These are phyloP conservation scores for Danaus chrysippus DNA, from an alignment of 2,888 invertebrate species.

Conservation along the genomic window DNA sequence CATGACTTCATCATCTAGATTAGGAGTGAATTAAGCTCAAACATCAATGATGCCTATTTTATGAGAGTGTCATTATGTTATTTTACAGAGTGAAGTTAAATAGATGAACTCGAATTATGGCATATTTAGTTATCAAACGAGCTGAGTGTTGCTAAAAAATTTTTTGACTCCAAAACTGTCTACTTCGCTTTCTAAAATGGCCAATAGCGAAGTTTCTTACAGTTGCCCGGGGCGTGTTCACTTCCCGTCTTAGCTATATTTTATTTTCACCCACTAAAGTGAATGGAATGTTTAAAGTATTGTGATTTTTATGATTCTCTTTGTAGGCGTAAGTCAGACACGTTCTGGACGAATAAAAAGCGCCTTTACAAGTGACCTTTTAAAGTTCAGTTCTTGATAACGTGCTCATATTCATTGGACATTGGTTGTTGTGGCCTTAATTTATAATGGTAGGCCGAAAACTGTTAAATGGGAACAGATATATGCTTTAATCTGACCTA, in stretches of 20 bases:
- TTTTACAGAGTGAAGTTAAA: constrained; percentile 4
- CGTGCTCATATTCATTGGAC: not conserved
- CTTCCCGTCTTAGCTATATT: constrained; percentile 32
- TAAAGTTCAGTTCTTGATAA: not conserved
- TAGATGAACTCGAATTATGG: constrained; percentile 3
- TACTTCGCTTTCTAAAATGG: constrained; percentile 62
- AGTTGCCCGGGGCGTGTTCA: constrained; percentile 53
- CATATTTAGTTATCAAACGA: constrained; percentile 15
- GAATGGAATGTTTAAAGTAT: constrained; percentile 11
- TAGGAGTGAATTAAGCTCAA: not conserved
- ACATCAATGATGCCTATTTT: not conserved
- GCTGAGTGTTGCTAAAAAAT: constrained; percentile 26
- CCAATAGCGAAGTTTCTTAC: constrained; percentile 68
- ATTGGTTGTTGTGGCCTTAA: not conserved
- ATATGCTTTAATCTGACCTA: too few relatives aligned
- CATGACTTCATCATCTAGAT: too few relatives aligned
- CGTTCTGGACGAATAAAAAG: not conserved
- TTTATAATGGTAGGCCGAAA: too few relatives aligned
- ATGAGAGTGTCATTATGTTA: not conserved
- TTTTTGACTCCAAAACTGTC: constrained; percentile 48
- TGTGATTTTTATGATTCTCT: constrained; percentile 8
- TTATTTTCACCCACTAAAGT: constrained; percentile 19
- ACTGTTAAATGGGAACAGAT: too few relatives aligned
- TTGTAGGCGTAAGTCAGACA: constrained; percentile 6
- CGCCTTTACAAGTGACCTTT: not conserved